A percentile compares a stretch with the other conserved stretches of the same genome.
Conservation (phyloP, 2,113 vertebrate species). For the Thomomys bottae region DNA sequence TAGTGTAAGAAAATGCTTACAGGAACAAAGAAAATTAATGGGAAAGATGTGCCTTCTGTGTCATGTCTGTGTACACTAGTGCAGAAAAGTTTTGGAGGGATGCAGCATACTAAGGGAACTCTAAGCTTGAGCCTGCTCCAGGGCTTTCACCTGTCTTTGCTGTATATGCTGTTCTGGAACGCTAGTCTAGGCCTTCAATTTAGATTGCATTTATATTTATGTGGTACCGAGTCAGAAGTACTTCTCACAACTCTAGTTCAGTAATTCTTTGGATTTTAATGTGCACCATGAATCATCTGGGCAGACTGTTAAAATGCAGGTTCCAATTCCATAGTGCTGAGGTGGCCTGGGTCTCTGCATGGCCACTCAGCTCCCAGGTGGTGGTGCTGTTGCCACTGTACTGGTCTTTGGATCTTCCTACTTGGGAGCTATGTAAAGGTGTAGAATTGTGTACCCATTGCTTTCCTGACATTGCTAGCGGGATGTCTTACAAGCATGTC, state of each 20-base stretch:
- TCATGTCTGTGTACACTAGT: background rate
- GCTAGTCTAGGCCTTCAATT: background rate
- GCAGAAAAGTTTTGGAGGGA: constrained; percentile 1
- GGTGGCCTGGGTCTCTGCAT: background rate
- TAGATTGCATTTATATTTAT: background rate
- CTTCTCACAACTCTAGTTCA: background rate
- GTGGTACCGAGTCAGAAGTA: background rate
- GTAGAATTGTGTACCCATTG: too few relatives aligned
- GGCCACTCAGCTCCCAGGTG: background rate
- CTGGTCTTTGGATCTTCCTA: background rate
- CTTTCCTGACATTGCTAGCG: background rate
- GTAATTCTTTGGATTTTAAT: background rate
- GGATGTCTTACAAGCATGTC: background rate
- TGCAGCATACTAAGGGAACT: background rate
- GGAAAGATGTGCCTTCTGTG: background rate
- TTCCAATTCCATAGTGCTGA: background rate
- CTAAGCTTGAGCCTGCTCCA: background rate
- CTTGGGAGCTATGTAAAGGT: background rate
- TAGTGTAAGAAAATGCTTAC: constrained; percentile 4
- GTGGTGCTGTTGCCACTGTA: background rate
- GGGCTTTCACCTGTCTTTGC: background rate
- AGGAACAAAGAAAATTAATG: constrained; percentile 33
- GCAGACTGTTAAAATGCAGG: background rate
- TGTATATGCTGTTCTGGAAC: background rate
- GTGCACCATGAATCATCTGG: background rate